Base-by-base conservation (phyloP, 1,140 invertebrate genomes). In the Nebria ingens region DNA sequence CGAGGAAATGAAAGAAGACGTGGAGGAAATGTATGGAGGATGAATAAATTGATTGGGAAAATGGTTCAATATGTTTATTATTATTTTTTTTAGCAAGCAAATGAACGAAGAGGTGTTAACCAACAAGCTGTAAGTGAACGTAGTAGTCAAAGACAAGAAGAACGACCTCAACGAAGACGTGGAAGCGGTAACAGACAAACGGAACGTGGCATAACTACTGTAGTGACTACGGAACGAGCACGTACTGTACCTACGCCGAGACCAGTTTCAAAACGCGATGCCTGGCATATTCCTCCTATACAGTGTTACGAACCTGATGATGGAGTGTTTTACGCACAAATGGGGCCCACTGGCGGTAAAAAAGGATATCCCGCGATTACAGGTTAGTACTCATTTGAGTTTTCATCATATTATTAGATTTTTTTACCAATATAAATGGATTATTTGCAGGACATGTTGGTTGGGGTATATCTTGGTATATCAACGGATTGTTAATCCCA, bases 381-480 rank as follows among this genome's bases (percentile, higher is more conserved):
- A 29, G 86, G 87, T 89, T 70, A 45, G 52, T n/a, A n/a, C n/a
- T n/a, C n/a, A n/a, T n/a, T n/a, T n/a, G n/a, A n/a, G n/a, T n/a
- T n/a, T n/a, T n/a, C n/a, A n/a, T n/a, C n/a, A n/a, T n/a, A n/a
- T n/a, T n/a, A n/a, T n/a, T n/a, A n/a, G n/a, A n/a, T n/a, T n/a
- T n/a, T n/a, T n/a, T n/a, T n/a, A n/a, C n/a, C n/a, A n/a, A n/a
- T n/a, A n/a, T n/a, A n/a, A n/a, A n/a, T n/a, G n/a, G n/a, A n/a
- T n/a, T 55, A 50, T 56, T 50, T 61, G 54, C 58, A 91, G 91
- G 91, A 60, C 87, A 93, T 67, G 87, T 93, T 2, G 91, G 91
- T 34, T 94, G 91, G 91, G 91, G 92, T 38, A 87, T 95, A 60
- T 85, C 89, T 0, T 97, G 92, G 92, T 94, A 92, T 73, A 93